Evolutionary conservation across 2,113 vertebrate species (phyloP).

Genomic region (Dicaeum eximium): DNA sequence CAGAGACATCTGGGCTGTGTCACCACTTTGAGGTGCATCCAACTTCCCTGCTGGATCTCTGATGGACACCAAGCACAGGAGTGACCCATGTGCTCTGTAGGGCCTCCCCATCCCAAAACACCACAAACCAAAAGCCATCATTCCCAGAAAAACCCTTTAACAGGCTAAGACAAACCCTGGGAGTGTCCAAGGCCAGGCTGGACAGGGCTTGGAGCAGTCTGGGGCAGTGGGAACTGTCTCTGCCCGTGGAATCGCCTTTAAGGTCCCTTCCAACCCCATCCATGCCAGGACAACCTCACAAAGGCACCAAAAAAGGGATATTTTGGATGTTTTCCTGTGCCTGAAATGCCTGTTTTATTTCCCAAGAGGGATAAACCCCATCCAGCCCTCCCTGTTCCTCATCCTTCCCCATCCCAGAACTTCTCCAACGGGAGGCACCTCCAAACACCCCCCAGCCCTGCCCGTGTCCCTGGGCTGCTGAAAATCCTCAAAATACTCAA

Average conservation of each 20-base stretch:
- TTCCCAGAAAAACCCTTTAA: neutral
- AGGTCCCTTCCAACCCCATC: neutral
- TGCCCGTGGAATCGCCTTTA: neutral
- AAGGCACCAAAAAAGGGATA: neutral
- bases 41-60: fast-evolving
- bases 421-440: neutral
- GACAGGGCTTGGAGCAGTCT: neutral
- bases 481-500: neutral
- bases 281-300: neutral
- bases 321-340: neutral
- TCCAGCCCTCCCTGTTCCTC: neutral
- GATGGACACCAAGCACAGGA: fast-evolving
- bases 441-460: fast-evolving
- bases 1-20: neutral
- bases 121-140: fast-evolving
- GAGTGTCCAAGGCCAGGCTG: neutral
- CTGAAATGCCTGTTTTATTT: neutral
- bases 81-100: neutral
- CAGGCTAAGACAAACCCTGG: neutral
- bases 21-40: fast-evolving
- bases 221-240: neutral
- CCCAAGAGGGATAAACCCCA: neutral
- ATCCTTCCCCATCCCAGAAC: neutral
- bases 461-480: neutral
- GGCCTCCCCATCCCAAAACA: neutral